These are phyloP conservation scores for Nesoenas mayeri DNA, from an alignment of 2,113 vertebrate species.

Conservation along the genomic window DNA sequence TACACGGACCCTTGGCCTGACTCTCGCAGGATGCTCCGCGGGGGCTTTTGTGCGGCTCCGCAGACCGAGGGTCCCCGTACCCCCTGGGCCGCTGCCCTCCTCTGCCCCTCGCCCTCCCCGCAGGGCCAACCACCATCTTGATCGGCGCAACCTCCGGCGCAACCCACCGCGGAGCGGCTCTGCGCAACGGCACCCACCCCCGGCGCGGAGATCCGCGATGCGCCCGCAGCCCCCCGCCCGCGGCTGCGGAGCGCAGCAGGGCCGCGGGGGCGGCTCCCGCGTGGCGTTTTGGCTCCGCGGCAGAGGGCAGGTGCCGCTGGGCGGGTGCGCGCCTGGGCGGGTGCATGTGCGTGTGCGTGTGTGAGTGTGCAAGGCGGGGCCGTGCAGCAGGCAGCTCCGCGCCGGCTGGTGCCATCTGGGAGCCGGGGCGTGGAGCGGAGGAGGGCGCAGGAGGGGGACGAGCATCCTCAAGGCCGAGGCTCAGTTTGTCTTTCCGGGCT, in stretches of 20 bases:
- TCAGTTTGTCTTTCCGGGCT: not conserved
- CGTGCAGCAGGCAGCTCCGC: not conserved
- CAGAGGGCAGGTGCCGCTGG: no score
- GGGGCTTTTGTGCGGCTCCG: no score
- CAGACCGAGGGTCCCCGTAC: no score
- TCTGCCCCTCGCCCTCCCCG: no score
- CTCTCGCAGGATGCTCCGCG: not conserved
- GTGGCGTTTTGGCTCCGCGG: no score
- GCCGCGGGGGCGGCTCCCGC: no score
- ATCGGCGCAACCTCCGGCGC: not conserved
- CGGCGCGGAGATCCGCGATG: not conserved
- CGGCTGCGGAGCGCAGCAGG: not conserved
- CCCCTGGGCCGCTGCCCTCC: not conserved
- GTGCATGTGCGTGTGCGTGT: no score
- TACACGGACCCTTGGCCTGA: fast-evolving
- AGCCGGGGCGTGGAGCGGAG: not conserved
- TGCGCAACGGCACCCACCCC: no score
- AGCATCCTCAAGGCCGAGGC: conserved; percentile 1
- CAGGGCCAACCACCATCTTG: not conserved
- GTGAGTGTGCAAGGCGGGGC: not conserved
- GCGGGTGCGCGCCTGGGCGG: not conserved
- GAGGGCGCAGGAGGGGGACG: not conserved
- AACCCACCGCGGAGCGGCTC: not conserved
- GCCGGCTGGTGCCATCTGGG: not conserved
- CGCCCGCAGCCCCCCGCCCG: not conserved